A percentile compares a stretch with the other conserved stretches of the same genome.
Evolutionary conservation across 2,113 vertebrate species (phyloP).

Genomic region (Dasyprocta punctata): DNA sequence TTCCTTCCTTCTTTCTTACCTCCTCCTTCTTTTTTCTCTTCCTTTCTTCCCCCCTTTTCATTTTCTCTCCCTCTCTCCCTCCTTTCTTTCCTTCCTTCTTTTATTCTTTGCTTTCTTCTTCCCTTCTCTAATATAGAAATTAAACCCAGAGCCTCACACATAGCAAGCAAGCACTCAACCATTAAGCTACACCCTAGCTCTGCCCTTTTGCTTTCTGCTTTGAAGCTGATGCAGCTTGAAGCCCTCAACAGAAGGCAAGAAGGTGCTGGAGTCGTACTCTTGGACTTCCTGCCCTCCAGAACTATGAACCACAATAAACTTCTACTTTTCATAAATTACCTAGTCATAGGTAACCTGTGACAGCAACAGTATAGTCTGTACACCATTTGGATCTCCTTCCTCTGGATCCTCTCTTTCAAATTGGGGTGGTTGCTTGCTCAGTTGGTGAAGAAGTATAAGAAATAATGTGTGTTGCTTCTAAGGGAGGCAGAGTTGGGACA

Average conservation of each 20-base stretch:
- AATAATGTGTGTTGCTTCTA: neutral
- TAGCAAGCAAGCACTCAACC: neutral
- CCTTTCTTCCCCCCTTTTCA: rapidly evolving
- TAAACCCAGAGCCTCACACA: neutral
- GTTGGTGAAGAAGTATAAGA: neutral
- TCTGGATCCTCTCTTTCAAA: neutral
- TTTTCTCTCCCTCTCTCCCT: neutral
- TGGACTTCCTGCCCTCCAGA: neutral
- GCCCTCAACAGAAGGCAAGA: neutral
- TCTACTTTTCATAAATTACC: neutral
- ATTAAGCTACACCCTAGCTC: neutral
- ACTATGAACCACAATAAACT: neutral
- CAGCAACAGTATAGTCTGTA: neutral
- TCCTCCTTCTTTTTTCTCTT: neutral
- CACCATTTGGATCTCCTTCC: no score
- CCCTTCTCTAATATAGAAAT: no score
- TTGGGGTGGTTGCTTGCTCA: neutral
- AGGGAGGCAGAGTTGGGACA: neutral
- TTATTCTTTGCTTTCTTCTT: neutral
- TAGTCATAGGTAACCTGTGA: neutral
- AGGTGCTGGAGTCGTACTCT: neutral
- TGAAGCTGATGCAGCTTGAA: neutral
- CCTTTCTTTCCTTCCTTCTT: no score
- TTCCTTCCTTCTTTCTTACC: no score
- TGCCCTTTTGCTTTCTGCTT: neutral